A percentile compares a stretch with the other conserved stretches of the same genome.
Conservation (phyloP, 2,113 vertebrate species). For the Salminus brasiliensis region DNA sequence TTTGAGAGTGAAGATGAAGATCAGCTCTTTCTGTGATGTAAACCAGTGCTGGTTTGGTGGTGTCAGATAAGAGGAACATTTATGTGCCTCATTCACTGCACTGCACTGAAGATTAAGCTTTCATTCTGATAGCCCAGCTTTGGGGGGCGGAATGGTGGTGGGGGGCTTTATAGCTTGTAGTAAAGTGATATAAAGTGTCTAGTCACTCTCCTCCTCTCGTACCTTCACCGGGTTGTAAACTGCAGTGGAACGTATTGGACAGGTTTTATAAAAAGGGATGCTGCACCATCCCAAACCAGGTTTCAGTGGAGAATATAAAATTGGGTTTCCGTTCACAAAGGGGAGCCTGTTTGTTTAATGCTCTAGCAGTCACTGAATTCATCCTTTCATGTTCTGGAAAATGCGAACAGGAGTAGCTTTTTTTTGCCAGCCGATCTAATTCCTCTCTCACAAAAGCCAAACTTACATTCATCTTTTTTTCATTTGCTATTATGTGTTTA, state of each 20-base stretch:
- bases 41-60: background rate
- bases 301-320: background rate
- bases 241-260: no score
- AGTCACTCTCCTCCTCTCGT: background rate
- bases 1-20: background rate
- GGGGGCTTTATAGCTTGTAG: background rate
- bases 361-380: background rate
- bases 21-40: background rate
- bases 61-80: background rate
- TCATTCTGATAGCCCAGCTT: background rate
- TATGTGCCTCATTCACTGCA: background rate
- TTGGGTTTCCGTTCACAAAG: background rate
- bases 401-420: background rate
- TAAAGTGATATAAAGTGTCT: background rate
- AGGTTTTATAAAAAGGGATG: background rate
- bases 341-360: background rate
- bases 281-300: background rate
- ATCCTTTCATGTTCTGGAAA: background rate
- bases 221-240: background rate
- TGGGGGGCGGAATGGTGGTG: background rate
- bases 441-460: background rate
- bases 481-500: conserved; percentile 10
- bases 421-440: background rate
- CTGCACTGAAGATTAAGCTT: background rate
- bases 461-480: background rate